A percentile compares a stretch with the other conserved stretches of the same genome.
Evolutionary conservation across 2,888 invertebrate genomes (phyloP).

Genomic region (Liodrosophila aerea): DNA sequence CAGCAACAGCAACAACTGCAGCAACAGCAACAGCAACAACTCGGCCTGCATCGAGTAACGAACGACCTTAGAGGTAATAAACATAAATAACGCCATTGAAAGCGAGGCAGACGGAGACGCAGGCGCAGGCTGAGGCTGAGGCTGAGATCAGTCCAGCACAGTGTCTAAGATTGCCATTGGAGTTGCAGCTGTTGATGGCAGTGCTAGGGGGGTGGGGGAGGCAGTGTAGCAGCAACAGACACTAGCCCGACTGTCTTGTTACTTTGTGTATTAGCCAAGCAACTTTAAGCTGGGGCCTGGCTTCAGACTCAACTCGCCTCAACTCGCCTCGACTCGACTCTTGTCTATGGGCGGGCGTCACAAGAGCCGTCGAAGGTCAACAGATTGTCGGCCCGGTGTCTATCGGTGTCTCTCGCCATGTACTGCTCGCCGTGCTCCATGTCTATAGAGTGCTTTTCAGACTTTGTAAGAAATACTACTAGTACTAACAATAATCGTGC

Average conservation of each 20-base stretch:
- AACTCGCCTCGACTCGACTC: constrained; percentile 27
- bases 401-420: constrained; percentile 60
- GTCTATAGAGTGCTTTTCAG: constrained; percentile 16
- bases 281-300: constrained; percentile 35
- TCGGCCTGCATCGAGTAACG: constrained; percentile 68
- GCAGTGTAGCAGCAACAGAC: constrained; percentile 2
- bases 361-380: constrained; percentile 73
- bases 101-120: constrained; percentile 63
- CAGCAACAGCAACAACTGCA: constrained; percentile 50
- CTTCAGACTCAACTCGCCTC: no score
- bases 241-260: constrained; percentile 35
- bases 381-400: constrained; percentile 74
- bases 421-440: constrained; percentile 8
- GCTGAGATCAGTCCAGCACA: constrained; percentile 61
- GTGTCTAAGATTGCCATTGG: constrained; percentile 53
- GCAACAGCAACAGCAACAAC: constrained; percentile 24
- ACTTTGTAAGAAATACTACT: no score
- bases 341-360: constrained; percentile 68
- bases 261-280: constrained; percentile 54
- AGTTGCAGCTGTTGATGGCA: constrained; percentile 8
- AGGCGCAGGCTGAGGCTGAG: no score
- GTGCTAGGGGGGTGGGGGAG: constrained; percentile 9
- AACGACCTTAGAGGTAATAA: constrained; percentile 79
- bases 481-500: constrained; percentile 37
- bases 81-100: constrained; percentile 79